Evolutionary conservation across 1,140 invertebrate genomes (phyloP).

Genomic region (Drosophila nasuta): DNA sequence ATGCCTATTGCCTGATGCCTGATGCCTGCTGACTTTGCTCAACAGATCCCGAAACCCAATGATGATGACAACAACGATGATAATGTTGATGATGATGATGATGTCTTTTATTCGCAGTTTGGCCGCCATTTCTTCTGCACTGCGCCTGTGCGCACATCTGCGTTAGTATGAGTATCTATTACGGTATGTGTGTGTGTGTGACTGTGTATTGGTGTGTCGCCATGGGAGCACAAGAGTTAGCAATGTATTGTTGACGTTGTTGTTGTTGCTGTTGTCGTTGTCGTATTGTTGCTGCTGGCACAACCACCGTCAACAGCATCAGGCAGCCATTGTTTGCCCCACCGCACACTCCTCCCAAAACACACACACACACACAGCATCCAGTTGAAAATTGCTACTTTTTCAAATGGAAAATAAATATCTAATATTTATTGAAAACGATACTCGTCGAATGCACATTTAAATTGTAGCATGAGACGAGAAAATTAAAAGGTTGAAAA

Average conservation of each 20-base stretch:
- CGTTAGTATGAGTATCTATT: conserved; percentile 32
- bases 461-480: too few relatives aligned
- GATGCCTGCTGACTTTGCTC: not conserved
- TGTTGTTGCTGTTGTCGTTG: conserved; percentile 28
- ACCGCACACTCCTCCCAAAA: conserved; percentile 44
- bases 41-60: conserved; percentile 16
- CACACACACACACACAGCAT: not conserved
- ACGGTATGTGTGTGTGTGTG: conserved; percentile 15
- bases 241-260: conserved; percentile 37
- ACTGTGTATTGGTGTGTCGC: conserved; percentile 46
- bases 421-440: not conserved
- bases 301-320: conserved; percentile 67
- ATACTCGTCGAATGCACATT: too few relatives aligned
- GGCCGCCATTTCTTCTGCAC: conserved; percentile 75
- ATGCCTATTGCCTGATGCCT: not conserved
- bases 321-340: conserved; percentile 71
- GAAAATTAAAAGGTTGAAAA: too few relatives aligned
- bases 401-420: not conserved
- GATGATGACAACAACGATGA: conserved; percentile 18
- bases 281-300: conserved; percentile 48
- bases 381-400: conserved; percentile 23
- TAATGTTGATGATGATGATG: conserved; percentile 20
- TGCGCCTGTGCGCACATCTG: conserved; percentile 75
- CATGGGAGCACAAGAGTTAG: conserved; percentile 64
- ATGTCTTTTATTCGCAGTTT: conserved; percentile 55